Evolutionary conservation across 2,888 invertebrate genomes (phyloP), one percentile per base, ranked within the genome.

Genomic region (Caenorhabditis sp.): DNA sequence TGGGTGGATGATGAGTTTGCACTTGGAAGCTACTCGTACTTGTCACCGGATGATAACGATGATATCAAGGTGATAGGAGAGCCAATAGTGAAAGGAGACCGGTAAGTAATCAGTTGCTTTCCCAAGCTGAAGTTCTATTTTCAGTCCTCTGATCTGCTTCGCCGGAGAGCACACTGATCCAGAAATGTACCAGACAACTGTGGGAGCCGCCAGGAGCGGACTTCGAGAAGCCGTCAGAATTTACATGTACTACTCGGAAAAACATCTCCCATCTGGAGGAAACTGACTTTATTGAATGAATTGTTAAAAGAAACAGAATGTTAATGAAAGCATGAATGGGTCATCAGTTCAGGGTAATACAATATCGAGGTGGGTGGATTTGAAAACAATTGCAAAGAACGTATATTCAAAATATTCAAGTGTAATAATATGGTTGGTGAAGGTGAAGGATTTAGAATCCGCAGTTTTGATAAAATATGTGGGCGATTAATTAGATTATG

Each of bases 131-230:
- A 28, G n/a, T 24, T 28, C 2, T n/a, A n/a, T n/a, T 70, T 81
- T 32, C 51, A 81, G 81, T 2, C 82, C 74, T 5, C 8, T 69
- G 1, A 24, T 80, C 8, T 85, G 82, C n/a, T 85, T 85, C 32
- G 85, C 85, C 32, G 85, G 85, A 0, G 85, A 85, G 50, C 83
- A 83, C 65, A 85, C 85, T 13, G 78, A 82, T 50, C 50, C 55
- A 5, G 50, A 58, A 20, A 77, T 85, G 77, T 85, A 84, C 56
- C 85, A 85, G 55, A 85, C 85, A 6, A 84, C 84, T 0, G 74
- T 76, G 6, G 85, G 85, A 35, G 85, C 85, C 8, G 71, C 71
- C 11, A 51, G 78, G 44, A 74, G 67, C n/a, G 85, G 85, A 35
- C 47, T 68, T n/a, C 37, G 82, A 18, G 85, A 84, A 68, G 85